Conservation (phyloP, 2,888 invertebrate genomes). For the Muschampia plurimacula region DNA sequence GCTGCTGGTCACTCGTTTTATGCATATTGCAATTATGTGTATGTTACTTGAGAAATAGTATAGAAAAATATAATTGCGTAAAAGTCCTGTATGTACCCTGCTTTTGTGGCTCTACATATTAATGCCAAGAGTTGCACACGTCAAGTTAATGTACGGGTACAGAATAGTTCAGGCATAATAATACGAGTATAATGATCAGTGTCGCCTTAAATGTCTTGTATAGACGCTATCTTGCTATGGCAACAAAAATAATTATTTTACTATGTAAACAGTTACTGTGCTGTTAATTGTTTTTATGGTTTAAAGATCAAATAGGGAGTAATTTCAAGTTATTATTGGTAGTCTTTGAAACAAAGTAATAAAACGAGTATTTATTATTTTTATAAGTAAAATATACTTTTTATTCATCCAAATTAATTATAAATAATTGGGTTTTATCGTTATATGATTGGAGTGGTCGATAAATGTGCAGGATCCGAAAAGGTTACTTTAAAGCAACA, state of each 20-base stretch:
- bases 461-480: no score
- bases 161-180: not conserved
- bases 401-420: no score
- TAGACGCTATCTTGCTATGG: not conserved
- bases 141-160: conserved; percentile 5
- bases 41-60: conserved; percentile 53
- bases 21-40: conserved; percentile 60
- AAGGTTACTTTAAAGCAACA: no score
- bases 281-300: no score
- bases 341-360: no score
- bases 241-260: not conserved
- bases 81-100: conserved; percentile 39
- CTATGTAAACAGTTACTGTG: no score
- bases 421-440: no score
- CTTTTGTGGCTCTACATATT: conserved; percentile 26
- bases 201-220: not conserved
- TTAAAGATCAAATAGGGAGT: no score
- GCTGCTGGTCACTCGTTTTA: conserved; percentile 65
- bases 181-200: not conserved
- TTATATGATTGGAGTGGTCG: no score
- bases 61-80: conserved; percentile 51
- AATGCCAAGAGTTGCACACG: conserved; percentile 31
- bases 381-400: no score
- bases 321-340: no score
- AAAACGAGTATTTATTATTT: no score